phyloP scores from a whole-genome alignment of 2,113 vertebrate species.

The Myotis lucifugus region DNA sequence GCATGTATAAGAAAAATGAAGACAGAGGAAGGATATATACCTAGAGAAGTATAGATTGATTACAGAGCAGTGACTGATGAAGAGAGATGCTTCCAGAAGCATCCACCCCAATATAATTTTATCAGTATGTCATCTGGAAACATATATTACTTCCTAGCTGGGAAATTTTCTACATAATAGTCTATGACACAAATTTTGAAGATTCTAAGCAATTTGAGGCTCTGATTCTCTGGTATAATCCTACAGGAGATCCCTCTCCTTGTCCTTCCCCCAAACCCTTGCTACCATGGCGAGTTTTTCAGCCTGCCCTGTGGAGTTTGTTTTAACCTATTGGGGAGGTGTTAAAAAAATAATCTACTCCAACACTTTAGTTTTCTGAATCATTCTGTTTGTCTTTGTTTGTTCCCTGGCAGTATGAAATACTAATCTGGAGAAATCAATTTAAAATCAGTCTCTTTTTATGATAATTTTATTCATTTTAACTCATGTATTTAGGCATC shows the following conservation, averaged over 20 bases:
- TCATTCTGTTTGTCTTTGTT: conserved; percentile 62
- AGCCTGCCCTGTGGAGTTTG: background rate
- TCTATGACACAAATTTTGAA: background rate
- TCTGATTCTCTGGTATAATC: background rate
- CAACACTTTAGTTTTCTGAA: conserved; percentile 39
- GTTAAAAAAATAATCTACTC: background rate
- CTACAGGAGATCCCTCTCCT: background rate
- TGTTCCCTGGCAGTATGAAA: conserved; percentile 69
- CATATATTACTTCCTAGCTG: background rate
- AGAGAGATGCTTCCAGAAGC: background rate
- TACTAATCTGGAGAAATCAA: background rate
- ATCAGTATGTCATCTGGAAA: background rate
- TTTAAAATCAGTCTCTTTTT: background rate
- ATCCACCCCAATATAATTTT: background rate
- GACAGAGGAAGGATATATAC: background rate
- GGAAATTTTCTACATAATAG: background rate
- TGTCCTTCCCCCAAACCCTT: background rate
- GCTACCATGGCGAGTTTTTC: background rate
- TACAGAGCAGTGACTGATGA: background rate
- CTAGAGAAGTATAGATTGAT: background rate
- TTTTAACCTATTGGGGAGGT: background rate
- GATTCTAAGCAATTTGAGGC: background rate
- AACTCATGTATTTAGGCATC: background rate
- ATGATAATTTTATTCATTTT: background rate
- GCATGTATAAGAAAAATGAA: background rate